Percentiles rank a stretch among this genome's conserved stretches.
Evolutionary conservation across 2,888 invertebrate genomes (phyloP).

Genomic region (Penaeus monodon): DNA sequence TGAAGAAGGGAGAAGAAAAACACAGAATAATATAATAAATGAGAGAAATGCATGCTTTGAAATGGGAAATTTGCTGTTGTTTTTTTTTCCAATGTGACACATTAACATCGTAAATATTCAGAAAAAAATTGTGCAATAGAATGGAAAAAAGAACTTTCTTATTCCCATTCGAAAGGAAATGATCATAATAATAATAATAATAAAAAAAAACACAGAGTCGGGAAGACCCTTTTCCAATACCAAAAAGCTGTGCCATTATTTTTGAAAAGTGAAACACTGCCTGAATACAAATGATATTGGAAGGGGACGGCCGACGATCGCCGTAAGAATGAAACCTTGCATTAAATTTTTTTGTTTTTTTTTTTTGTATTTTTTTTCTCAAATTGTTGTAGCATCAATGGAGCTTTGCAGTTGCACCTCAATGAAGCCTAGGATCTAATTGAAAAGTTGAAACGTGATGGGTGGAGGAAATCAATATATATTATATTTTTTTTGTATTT

Average conservation of each 20-base stretch:
- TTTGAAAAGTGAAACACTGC: slow-evolving; percentile 9
- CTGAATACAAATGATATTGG: slow-evolving; percentile 25
- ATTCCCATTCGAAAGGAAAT: neutral
- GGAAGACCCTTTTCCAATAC: neutral
- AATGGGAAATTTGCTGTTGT: slow-evolving; percentile 22
- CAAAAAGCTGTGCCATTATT: neutral
- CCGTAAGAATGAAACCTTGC: neutral
- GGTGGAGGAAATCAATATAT: neutral
- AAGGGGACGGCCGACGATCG: neutral
- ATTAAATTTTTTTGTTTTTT: too few relatives aligned
- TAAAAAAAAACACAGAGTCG: neutral
- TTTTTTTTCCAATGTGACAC: slow-evolving; percentile 16
- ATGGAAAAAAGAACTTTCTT: neutral
- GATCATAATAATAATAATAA: neutral
- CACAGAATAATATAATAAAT: slow-evolving; percentile 32
- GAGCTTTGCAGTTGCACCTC: slow-evolving; percentile 57
- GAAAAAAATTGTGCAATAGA: neutral
- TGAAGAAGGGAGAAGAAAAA: too few relatives aligned
- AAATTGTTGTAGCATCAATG: slow-evolving; percentile 6
- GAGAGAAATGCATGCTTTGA: slow-evolving; percentile 52
- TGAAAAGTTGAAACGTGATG: slow-evolving; percentile 41
- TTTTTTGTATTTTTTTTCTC: neutral
- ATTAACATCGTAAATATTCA: neutral
- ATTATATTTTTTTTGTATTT: too few relatives aligned
- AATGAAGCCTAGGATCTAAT: slow-evolving; percentile 52